Conservation (phyloP, 1,140 invertebrate species). For the Drosophila sucinea region DNA sequence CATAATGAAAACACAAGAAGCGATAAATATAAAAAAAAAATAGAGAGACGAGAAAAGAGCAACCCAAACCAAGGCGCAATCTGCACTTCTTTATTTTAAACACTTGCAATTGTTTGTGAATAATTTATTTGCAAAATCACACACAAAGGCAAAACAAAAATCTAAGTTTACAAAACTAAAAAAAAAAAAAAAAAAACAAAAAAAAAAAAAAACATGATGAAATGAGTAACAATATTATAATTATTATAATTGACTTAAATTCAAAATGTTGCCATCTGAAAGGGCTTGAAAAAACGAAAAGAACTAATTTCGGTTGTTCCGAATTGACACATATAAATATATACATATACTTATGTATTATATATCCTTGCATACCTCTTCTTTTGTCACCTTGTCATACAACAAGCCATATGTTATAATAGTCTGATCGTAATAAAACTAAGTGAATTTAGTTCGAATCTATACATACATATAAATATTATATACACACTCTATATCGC, state of each 20-base stretch:
- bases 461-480: no score
- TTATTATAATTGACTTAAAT: constrained; percentile 7
- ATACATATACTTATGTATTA: neutral
- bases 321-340: neutral
- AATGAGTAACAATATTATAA: constrained; percentile 2
- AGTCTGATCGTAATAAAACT: no score
- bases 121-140: constrained; percentile 1
- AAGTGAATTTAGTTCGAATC: no score
- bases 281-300: neutral
- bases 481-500: no score
- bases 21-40: neutral
- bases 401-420: no score
- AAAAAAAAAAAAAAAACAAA: constrained; percentile 19
- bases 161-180: constrained; percentile 10
- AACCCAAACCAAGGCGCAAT: constrained; percentile 9
- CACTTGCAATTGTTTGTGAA: constrained; percentile 6
- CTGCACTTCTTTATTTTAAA: constrained; percentile 10
- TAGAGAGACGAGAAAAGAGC: constrained; percentile 15
- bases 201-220: constrained; percentile 9
- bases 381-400: no score
- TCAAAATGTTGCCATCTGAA: constrained; percentile 6
- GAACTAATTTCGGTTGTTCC: neutral
- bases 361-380: neutral
- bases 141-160: neutral
- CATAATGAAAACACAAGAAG: constrained; percentile 37